Evolutionary conservation across 2,888 invertebrate genomes (phyloP), one percentile per base, ranked within the genome.

Genomic region (Gastrophysa polygoni): DNA sequence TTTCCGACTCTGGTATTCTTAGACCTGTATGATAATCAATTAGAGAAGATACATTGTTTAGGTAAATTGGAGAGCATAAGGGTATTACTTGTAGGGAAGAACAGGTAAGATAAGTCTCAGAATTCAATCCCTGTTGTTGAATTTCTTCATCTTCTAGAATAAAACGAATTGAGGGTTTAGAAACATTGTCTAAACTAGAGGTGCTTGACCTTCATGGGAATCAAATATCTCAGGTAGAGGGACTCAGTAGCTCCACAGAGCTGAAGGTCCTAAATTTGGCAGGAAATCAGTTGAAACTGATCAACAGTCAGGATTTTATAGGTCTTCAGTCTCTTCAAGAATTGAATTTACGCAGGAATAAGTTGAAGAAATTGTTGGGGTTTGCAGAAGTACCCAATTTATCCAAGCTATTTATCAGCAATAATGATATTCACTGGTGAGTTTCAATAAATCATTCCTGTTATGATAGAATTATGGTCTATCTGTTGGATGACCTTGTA

Each of bases 121-220:
- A 46, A 46, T 46, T 7, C 11, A 46, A n/a, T 14, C 3, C 2
- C 11, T 4, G 6, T 16, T 17, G 20, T 29, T 8, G 10, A 20
- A 52, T 54, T 32, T n/a, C 20, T 38, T 51, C 18, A 17, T 11
- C 11, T 84, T 85, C 51, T 81, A 91, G 93, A 80, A 89, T 94
- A 62, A 90, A 87, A 75, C 86, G 87, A 76, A 91, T 94, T 65
- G 93, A 93, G 80, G 91, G 91, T 1, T 82, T 95, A 59, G 86
- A 89, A 64, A 85, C 84, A 64, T 82, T 93, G 54, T 78, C 85
- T 28, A 92, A 94, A 72, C 81, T 97, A 66, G 95, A 96, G 82
- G 95, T 96, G 8, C 82, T 97, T 65, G 97, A 97, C 83, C 85
- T 97, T 68, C 96, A 96, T 81, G 96, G 96, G 28, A 97, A 97